Base-by-base conservation (phyloP, 1,140 invertebrate species). In the Listronotus bonariensis region DNA sequence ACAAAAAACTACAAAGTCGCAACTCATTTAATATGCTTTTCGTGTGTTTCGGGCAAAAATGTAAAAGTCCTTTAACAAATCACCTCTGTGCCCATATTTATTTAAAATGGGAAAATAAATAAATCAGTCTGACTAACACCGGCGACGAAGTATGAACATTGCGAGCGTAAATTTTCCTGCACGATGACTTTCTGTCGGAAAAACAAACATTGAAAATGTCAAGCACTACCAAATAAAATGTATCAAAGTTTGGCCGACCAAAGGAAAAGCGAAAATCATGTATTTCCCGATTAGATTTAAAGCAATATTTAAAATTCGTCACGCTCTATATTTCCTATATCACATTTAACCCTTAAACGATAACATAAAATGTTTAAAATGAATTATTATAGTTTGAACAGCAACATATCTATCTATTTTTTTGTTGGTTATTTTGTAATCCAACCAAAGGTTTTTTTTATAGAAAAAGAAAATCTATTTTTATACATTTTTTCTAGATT, bases 191-290 rank as follows among this genome's bases (percentile, higher is more conserved):
- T 51, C 45, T 48, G 57, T 40, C 57, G 46, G 57, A 60, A 60
- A 60, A 60, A 51, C 57, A 60, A 60, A 60, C 46, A 60, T 26
- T 14, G 45, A 40, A 60, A 60, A 40, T 43, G 57, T 60, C 57
- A 60, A 51, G 45, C 57, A 41, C 56, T 41, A 41, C 45, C 57
- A 43, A 60, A 60, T 60, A 60, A 60, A 60, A 60, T 60, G 57
- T 60, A 48, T 60, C 57, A 46, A 41, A 60, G 57, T 60, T 60
- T 48, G 49, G 57, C 43, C 57, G 45, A 60, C 57, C 57, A 45
- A 17, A 26, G 57, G 34, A 51, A 60, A 60, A 40, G 57, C n/a
- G 20, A 60, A 60, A 60, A 48, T 46, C 45, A 45, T 60, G 45
- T 60, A 60, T 60, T 60, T 51, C 18, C 57, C 57, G 57, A 60